phyloP scores from a whole-genome alignment of 1,140 invertebrate genomes.

The Drosophila rhopaloa region DNA sequence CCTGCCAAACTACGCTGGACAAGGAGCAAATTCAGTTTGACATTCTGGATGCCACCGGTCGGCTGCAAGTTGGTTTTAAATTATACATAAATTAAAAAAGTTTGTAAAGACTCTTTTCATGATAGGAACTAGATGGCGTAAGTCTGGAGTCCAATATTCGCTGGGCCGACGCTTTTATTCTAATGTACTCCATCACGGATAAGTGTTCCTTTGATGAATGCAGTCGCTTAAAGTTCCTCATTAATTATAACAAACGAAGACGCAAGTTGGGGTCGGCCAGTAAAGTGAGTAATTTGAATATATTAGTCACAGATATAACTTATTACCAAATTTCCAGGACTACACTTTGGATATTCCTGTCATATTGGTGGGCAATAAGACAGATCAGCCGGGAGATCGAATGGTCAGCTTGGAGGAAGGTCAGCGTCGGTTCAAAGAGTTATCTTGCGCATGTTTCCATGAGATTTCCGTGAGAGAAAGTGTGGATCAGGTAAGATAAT shows the following conservation, averaged over 20 bases:
- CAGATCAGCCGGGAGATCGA: constrained; percentile 90
- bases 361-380: constrained; percentile 92
- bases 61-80: constrained; percentile 87
- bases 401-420: constrained; percentile 91
- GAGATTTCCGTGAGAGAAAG: constrained; percentile 93
- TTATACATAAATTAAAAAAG: not conserved
- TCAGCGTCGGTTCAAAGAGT: constrained; percentile 89
- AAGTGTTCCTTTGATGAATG: constrained; percentile 94
- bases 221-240: constrained; percentile 91
- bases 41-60: constrained; percentile 92
- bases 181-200: constrained; percentile 94
- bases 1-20: constrained; percentile 90
- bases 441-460: constrained; percentile 92
- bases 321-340: constrained; percentile 84
- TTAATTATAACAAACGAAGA: constrained; percentile 90
- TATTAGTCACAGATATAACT: not conserved
- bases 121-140: constrained; percentile 88
- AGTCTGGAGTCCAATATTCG: constrained; percentile 91
- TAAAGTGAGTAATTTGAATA: constrained; percentile 70
- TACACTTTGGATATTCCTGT: constrained; percentile 88
- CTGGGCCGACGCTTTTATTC: constrained; percentile 93
- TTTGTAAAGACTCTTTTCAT: not conserved
- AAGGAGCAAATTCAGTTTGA: constrained; percentile 91
- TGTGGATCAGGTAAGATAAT: constrained; percentile 88
- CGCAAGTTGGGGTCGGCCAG: constrained; percentile 86